phyloP scores from a whole-genome alignment of 2,113 vertebrate species.

The Sapajus apella region DNA sequence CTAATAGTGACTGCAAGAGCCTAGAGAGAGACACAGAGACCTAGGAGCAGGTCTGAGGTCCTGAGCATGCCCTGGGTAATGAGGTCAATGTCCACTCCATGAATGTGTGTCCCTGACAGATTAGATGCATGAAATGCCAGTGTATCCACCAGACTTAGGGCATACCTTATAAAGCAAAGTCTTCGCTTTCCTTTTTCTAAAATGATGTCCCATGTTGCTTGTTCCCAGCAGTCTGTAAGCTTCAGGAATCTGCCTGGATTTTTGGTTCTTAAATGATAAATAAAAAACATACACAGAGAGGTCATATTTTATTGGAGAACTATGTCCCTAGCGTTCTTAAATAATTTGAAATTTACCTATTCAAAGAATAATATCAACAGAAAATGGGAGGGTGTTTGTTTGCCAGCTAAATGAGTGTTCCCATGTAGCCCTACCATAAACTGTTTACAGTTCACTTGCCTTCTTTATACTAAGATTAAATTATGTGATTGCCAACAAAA shows the following conservation, averaged over 20 bases:
- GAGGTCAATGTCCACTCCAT: not conserved
- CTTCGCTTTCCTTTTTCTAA: not conserved
- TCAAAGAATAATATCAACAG: not conserved
- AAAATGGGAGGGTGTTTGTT: not conserved
- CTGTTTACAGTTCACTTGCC: not conserved
- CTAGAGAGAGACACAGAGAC: not conserved
- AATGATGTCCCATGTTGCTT: not conserved
- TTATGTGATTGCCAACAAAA: not conserved
- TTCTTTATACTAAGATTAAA: not conserved
- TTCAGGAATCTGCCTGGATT: not conserved
- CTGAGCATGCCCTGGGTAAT: not conserved
- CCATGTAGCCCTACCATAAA: not conserved
- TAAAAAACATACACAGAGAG: not conserved
- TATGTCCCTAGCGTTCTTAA: not conserved
- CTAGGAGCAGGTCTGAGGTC: not conserved
- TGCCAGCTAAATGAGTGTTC: not conserved
- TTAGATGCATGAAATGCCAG: not conserved
- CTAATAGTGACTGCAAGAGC: not conserved
- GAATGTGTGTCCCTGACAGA: not conserved
- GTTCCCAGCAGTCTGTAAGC: not conserved
- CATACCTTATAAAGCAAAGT: not conserved
- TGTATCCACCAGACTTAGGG: not conserved
- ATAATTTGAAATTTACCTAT: not conserved
- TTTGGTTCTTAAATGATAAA: slow-evolving; percentile 25
- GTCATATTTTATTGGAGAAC: not conserved